Base-by-base conservation (phyloP, 2,888 invertebrate genomes). In the Actias luna region DNA sequence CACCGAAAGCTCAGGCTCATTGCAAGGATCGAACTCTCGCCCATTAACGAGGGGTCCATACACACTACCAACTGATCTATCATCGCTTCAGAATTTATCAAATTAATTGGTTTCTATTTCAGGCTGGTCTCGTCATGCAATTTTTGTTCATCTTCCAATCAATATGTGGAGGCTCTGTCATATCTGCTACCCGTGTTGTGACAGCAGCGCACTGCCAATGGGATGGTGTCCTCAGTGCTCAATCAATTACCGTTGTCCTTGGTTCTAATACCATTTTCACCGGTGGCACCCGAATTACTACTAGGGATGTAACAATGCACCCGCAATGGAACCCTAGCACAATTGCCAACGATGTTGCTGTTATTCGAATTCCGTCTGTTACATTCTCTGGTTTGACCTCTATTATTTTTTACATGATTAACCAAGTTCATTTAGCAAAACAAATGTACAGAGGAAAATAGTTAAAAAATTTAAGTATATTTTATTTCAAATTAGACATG, bases 151-250 rank as follows among this genome's bases (percentile, higher is more conserved):
- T 83, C 63, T 69, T 82, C 36, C 76, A 71, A 22, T 84, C 86
- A 0, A 79, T 84, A 0, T 86, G 87, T 65, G 87, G 88, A 1
- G 85, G 73, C 4, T 77, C 78, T 2, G 62, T 87, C 7, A 69
- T 86, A 55, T 73, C 78, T 0, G 0, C 58, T 18, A 78, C 1
- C 42, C 76, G 72, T 0, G 68, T 75, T 1, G 4, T 86, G 8
- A 85, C 85, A 0, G 87, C 85, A 42, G 85, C 85, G 65, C 85
- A 86, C 66, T 84, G 85, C 67, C 59, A 78, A 18, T 12, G 18
- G 5, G 84, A 84, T 36, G 85, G 84, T 2, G 0, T n/a, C 0
- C 5, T 75, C 22, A 72, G 63, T 2, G 85, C 84, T 3, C 72
- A 68, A 27, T 64, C 70, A 5, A 73, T 82, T 61, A 80, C 80